Base-by-base conservation (phyloP, 2,888 invertebrate species). In the Lithosia quadra region DNA sequence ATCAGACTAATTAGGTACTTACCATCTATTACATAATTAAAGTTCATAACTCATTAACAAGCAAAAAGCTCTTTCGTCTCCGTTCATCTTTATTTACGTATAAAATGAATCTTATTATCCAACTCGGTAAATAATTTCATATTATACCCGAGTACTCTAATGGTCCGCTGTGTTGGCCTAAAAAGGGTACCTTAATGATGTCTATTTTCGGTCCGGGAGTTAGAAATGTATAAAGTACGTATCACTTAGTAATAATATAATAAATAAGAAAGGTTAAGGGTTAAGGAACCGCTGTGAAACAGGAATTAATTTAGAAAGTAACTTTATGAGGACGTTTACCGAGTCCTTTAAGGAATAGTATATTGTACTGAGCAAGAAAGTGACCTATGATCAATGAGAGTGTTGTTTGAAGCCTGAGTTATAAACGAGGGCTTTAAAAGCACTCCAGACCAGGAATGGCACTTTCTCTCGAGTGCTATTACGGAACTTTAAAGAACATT, bases 131-230 rank as follows among this genome's bases (percentile, higher is more conserved):
- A 77, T 71, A 75, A 68, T 75, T 80, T 73, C 65, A 69, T 72
- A 73, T 72, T 73, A 72, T 66, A 67, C 56, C 59, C 57, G 55
- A 63, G 61, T 63, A 67, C 62, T 39, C 33, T 70, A 69, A 61
- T 39, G 56, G 49, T 33, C 18, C 22, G 69, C 65, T 75, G 64
- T 69, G 74, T 78, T 68, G 69, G 60, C 81, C 79, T 67, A 76
- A 78, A 76, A 76, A 61, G 81, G 77, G 57, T 18, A 18, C 2
- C 24, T 55, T 78, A 80, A 83, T 81, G 79, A 80, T 71, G 72
- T 72, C 81, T 78, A 63, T 80, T 82, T 74, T 71, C 2, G 72
- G 65, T 22, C 10, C 18, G 7, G 18, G 22, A 43, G 55, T 72
- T 67, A 71, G 71, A 56, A 61, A 63, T 70, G 74, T 64, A 68